phyloP scores from a whole-genome alignment of 2,888 invertebrate genomes.

The Dione juno region DNA sequence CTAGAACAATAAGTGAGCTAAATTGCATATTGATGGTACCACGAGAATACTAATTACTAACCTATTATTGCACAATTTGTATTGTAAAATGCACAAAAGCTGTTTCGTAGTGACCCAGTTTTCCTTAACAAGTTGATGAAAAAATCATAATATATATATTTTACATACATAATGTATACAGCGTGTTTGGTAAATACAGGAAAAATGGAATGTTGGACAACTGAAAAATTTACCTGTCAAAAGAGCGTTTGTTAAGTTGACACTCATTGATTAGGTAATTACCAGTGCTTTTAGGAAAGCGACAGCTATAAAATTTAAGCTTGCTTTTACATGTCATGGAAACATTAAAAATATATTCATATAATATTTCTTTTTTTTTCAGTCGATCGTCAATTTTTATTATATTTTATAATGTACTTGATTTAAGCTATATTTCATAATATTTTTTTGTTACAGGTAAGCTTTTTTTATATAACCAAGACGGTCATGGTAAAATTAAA shows the following conservation, averaged over 20 bases:
- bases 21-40: conserved; percentile 53
- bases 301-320: background rate
- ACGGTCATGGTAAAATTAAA: too few species aligned
- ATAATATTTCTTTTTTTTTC: background rate
- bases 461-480: too few species aligned
- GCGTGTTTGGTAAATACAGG: background rate
- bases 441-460: too few species aligned
- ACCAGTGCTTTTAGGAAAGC: conserved; percentile 1
- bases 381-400: too few species aligned
- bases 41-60: conserved; percentile 48
- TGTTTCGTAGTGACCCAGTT: conserved; percentile 43
- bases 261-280: background rate
- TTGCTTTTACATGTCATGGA: background rate
- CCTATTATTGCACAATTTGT: conserved; percentile 49
- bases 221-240: background rate
- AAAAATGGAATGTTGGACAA: background rate
- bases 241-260: conserved; percentile 5
- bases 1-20: conserved; percentile 55
- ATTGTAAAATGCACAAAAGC: conserved; percentile 59
- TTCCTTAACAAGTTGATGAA: conserved; percentile 47
- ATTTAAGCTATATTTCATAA: too few species aligned
- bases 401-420: too few species aligned
- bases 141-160: conserved; percentile 51
- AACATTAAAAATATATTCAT: background rate
- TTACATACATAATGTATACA: background rate